Conservation (phyloP, 1,140 invertebrate genomes). For the Choristoneura fumiferana region DNA sequence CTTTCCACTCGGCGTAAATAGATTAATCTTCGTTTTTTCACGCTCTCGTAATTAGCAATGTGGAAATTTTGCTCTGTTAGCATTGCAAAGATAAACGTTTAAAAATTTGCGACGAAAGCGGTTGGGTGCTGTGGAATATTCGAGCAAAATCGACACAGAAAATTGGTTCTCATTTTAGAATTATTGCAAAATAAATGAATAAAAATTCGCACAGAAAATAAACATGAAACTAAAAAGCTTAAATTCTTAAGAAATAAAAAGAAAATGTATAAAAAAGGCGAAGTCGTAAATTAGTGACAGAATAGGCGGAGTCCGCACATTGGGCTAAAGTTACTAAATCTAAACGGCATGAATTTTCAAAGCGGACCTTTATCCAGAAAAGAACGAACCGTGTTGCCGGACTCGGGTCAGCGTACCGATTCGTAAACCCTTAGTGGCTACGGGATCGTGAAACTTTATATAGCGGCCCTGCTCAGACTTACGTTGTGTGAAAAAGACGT, state of each 20-base stretch:
- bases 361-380: slow-evolving; percentile 3
- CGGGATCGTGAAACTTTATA: neutral
- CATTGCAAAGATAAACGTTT: neutral
- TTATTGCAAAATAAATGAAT: no score
- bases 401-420: neutral
- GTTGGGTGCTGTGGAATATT: no score
- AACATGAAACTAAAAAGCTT: no score
- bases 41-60: slow-evolving; percentile 4
- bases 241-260: no score
- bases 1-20: neutral
- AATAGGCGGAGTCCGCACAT: neutral
- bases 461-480: neutral
- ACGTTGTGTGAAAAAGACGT: neutral
- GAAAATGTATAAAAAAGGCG: neutral
- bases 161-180: no score
- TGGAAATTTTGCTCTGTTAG: neutral
- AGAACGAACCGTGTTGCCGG: neutral
- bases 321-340: neutral
- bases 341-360: neutral
- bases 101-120: no score
- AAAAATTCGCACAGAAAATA: no score
- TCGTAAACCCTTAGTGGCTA: neutral
- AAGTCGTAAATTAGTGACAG: neutral
- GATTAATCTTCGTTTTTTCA: slow-evolving; percentile 7
- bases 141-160: no score